Evolutionary conservation across 2,888 invertebrate genomes (phyloP).

Genomic region (Lasioglossum oenotherae): DNA sequence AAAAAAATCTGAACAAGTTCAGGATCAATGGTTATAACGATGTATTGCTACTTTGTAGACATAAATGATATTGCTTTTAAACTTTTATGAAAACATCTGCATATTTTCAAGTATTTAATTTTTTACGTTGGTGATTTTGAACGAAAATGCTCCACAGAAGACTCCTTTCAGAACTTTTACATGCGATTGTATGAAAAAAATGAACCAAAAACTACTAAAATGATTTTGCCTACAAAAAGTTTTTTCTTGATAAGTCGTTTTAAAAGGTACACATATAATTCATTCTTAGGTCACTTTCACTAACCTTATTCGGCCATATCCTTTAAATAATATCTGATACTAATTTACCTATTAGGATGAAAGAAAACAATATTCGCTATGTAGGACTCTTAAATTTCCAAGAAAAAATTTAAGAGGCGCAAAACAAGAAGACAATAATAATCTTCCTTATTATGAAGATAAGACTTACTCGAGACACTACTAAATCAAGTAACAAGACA

Average conservation of each 20-base stretch:
- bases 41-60: neutral
- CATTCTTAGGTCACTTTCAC: neutral
- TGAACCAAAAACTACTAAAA: neutral
- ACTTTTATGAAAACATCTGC: neutral
- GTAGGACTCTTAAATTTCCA: constrained; percentile 5
- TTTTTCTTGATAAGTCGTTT: neutral
- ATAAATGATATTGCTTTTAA: neutral
- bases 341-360: constrained; percentile 17
- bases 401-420: constrained; percentile 3
- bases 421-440: constrained; percentile 15
- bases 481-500: constrained; percentile 9
- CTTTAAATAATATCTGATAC: constrained; percentile 19
- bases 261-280: neutral
- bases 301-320: constrained; percentile 2
- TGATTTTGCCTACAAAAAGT: neutral
- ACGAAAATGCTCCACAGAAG: neutral
- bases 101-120: neutral
- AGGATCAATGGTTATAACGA: neutral
- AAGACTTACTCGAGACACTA: constrained; percentile 2
- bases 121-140: neutral
- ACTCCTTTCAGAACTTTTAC: neutral
- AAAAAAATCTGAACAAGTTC: neutral
- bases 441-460: constrained; percentile 12
- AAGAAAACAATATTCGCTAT: constrained; percentile 3
- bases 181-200: neutral